phyloP scores from a whole-genome alignment of 2,113 vertebrate species.

The Amphiprion ocellaris region DNA sequence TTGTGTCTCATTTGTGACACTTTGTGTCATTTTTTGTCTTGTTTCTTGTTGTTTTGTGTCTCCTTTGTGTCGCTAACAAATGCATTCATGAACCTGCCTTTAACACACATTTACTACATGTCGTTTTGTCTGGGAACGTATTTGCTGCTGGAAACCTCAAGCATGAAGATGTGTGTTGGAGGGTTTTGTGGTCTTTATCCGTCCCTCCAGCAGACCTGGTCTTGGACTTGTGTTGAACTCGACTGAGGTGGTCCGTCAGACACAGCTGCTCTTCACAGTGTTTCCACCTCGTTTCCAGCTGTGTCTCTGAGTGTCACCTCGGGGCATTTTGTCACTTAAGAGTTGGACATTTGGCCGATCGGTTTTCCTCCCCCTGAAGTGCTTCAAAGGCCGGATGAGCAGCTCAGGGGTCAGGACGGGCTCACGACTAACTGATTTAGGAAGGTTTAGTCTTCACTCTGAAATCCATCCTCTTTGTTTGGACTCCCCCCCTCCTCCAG shows the following conservation, averaged over 20 bases:
- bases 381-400: slow-evolving; percentile 74
- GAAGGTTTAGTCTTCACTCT: slow-evolving; percentile 62
- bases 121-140: too few species aligned
- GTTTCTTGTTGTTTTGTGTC: too few species aligned
- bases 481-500: slow-evolving; percentile 14
- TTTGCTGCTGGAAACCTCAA: too few species aligned
- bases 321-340: slow-evolving; percentile 74
- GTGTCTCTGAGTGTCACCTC: slow-evolving; percentile 49
- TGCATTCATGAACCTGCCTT: too few species aligned
- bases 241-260: slow-evolving; percentile 44
- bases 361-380: slow-evolving; percentile 58
- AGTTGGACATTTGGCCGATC: slow-evolving; percentile 51
- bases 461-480: slow-evolving; percentile 73
- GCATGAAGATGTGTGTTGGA: too few species aligned
- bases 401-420: slow-evolving; percentile 58
- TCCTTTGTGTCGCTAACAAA: too few species aligned
- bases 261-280: slow-evolving; percentile 9
- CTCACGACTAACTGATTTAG: slow-evolving; percentile 73
- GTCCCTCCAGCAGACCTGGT: slow-evolving; percentile 46
- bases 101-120: too few species aligned
- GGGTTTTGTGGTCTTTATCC: too few species aligned
- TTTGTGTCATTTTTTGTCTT: too few species aligned
- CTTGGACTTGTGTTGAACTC: slow-evolving; percentile 68
- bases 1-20: too few species aligned
- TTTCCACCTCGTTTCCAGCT: slow-evolving; percentile 30